phyloP scores from a whole-genome alignment of 2,888 invertebrate genomes.

The Tryphoninae sp. region DNA sequence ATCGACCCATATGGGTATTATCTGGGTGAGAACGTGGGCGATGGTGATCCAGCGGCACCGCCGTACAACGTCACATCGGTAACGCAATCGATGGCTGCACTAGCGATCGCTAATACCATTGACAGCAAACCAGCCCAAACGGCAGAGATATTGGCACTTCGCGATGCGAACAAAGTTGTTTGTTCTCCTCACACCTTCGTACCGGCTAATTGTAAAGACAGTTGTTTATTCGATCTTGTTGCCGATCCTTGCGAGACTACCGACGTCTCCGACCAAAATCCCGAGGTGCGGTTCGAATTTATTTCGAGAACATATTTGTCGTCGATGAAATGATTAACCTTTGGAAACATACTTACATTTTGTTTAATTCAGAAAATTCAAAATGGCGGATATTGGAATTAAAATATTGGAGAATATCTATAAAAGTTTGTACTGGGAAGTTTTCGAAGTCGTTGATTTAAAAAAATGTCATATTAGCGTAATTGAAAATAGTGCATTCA shows the following conservation, averaged over 20 bases:
- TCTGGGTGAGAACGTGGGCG: constrained; percentile 71
- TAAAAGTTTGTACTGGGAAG: too few relatives aligned
- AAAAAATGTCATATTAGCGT: too few relatives aligned
- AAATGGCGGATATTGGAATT: too few relatives aligned
- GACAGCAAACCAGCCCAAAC: not conserved
- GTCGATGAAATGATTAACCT: not conserved
- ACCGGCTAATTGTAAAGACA: constrained; percentile 66
- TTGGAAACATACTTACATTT: too few relatives aligned
- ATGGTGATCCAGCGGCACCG: constrained; percentile 66
- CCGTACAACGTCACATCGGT: constrained; percentile 68
- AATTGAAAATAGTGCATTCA: too few relatives aligned
- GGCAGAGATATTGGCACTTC: constrained; percentile 59
- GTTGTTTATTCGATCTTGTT: constrained; percentile 74
- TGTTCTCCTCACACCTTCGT: constrained; percentile 62
- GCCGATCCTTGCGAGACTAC: constrained; percentile 76
- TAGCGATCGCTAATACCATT: constrained; percentile 66
- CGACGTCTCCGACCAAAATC: constrained; percentile 71
- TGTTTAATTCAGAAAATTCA: too few relatives aligned
- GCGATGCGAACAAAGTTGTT: constrained; percentile 64
- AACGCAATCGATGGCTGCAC: constrained; percentile 67
- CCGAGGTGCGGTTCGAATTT: constrained; percentile 65
- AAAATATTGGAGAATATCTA: too few relatives aligned
- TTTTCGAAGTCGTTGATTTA: too few relatives aligned
- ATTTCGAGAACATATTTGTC: not conserved
- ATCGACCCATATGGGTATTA: constrained; percentile 62